These are phyloP conservation scores for Harpagoxenus sublaevis DNA, from an alignment of 2,888 invertebrate genomes.

Conservation along the genomic window DNA sequence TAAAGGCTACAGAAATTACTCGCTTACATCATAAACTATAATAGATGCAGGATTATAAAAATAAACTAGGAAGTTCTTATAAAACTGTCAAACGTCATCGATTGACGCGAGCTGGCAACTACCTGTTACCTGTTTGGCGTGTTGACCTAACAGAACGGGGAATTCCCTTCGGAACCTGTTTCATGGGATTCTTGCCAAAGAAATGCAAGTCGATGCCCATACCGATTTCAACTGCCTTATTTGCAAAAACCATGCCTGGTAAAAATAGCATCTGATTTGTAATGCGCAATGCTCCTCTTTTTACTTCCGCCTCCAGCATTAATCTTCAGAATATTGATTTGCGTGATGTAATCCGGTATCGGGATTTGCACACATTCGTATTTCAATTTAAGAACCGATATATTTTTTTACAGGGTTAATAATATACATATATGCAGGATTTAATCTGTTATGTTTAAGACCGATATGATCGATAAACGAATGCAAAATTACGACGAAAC, in stretches of 20 bases:
- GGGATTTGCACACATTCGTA: not conserved
- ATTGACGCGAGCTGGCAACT: constrained; percentile 1
- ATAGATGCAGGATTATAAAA: not conserved
- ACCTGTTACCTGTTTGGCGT: constrained; percentile 5
- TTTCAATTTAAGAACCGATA: not conserved
- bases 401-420: not conserved
- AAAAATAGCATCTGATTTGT: not conserved
- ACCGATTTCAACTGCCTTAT: not conserved
- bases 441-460: not conserved
- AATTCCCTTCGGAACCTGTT: constrained; percentile 35
- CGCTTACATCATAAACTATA: not conserved
- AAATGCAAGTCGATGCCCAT: not conserved
- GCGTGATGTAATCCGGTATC: not conserved
- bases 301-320: not conserved
- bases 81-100: not conserved
- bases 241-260: not conserved
- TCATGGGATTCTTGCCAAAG: not conserved
- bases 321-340: not conserved
- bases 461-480: not conserved
- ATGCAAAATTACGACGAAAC: not conserved
- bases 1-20: not conserved
- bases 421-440: not conserved
- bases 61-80: constrained; percentile 19
- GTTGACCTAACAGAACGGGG: constrained; percentile 11
- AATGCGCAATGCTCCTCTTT: not conserved